Evolutionary conservation across 2,797 vertebrate genomes (phyloP).

Genomic region (Gobionotothen gibberifrons): DNA sequence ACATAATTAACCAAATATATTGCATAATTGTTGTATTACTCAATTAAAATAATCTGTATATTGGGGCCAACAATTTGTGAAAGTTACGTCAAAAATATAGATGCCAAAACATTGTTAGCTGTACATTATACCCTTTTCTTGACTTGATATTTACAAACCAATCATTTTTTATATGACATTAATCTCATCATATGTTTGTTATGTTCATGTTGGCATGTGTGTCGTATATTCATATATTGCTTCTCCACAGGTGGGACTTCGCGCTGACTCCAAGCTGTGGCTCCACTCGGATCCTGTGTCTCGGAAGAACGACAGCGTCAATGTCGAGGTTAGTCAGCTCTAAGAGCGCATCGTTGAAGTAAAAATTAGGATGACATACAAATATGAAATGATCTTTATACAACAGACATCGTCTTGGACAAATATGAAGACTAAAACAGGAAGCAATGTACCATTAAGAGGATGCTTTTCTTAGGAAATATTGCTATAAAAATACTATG

Average conservation of each 20-base stretch:
- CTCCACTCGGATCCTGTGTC: slow-evolving; percentile 94
- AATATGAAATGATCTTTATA: neutral
- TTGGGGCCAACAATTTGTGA: neutral
- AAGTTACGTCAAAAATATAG: no score
- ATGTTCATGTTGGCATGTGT: neutral
- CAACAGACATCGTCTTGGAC: neutral
- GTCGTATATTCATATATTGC: neutral
- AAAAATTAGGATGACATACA: neutral
- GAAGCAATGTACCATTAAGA: neutral
- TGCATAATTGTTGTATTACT: neutral
- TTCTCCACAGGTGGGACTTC: slow-evolving; percentile 86
- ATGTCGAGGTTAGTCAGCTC: slow-evolving; percentile 79
- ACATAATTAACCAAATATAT: neutral
- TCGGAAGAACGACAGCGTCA: slow-evolving; percentile 79
- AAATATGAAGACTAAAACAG: neutral
- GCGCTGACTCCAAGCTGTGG: slow-evolving; percentile 81
- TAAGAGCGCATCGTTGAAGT: neutral
- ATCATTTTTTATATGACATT: neutral
- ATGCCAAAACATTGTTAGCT: neutral
- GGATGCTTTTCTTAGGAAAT: neutral
- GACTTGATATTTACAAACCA: no score
- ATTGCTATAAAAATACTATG: neutral
- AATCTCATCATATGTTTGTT: neutral
- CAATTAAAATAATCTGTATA: neutral
- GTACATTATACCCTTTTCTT: neutral